These are phyloP conservation scores for Temnothorax ravouxi DNA, from an alignment of 2,888 invertebrate genomes.

Conservation along the genomic window DNA sequence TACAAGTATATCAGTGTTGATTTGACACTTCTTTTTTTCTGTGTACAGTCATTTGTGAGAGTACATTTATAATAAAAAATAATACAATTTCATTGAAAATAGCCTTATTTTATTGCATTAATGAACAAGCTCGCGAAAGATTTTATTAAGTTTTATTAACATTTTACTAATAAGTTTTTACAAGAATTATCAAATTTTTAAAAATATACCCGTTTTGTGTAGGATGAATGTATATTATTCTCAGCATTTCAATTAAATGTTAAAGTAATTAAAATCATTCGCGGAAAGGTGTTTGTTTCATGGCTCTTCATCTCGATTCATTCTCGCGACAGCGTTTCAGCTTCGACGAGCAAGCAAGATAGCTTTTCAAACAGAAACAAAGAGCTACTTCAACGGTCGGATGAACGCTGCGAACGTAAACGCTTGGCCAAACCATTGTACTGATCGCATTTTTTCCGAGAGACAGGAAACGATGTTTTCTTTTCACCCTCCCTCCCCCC, in stretches of 20 bases:
- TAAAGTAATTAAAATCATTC: constrained; percentile 35
- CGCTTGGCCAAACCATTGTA: constrained; percentile 61
- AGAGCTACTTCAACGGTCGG: constrained; percentile 68
- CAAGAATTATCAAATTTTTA: background rate
- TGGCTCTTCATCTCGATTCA: constrained; percentile 16
- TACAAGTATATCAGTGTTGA: too few species aligned
- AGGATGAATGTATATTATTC: background rate
- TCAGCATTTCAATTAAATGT: constrained; percentile 10
- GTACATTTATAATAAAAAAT: background rate
- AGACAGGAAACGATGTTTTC: constrained; percentile 64
- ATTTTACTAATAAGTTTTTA: background rate
- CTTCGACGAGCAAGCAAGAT: constrained; percentile 45
- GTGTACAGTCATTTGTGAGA: too few species aligned
- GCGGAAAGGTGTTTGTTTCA: constrained; percentile 30
- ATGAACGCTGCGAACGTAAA: constrained; percentile 68
- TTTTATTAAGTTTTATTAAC: background rate
- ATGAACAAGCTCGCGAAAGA: background rate
- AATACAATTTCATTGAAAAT: background rate
- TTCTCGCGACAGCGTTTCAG: constrained; percentile 50
- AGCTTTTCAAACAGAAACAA: constrained; percentile 65
- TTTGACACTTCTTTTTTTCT: too few species aligned
- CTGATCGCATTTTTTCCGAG: constrained; percentile 65
- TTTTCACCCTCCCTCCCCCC: constrained; percentile 56
- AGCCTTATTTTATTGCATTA: background rate
- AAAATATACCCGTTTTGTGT: background rate